A percentile compares a stretch with the other conserved stretches of the same genome.
phyloP scores from a whole-genome alignment of 2,797 vertebrate genomes.

The Gymnocypris eckloni region DNA sequence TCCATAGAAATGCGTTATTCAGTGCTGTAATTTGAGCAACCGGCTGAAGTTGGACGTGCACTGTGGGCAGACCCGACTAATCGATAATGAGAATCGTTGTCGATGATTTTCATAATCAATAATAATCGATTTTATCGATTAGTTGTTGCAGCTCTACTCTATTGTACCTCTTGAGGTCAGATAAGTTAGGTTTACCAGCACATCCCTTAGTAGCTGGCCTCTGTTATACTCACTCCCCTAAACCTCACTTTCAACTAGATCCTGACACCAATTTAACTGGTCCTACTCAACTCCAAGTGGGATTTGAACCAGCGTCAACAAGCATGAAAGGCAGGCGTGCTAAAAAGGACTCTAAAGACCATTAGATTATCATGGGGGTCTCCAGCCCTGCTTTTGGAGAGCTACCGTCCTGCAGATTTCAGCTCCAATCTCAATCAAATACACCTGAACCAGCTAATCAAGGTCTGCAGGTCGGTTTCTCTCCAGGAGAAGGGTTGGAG shows the following conservation, averaged over 20 bases:
- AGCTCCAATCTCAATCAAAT: background rate
- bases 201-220: background rate
- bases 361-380: background rate
- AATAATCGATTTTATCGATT: too few relatives aligned
- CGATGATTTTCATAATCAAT: too few relatives aligned
- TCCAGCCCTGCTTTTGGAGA: background rate
- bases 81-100: too few relatives aligned
- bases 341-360: background rate
- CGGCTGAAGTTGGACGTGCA: too few relatives aligned
- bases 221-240: background rate
- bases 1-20: too few relatives aligned
- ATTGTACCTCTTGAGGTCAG: background rate
- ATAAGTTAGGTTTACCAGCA: background rate
- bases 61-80: too few relatives aligned
- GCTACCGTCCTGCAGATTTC: background rate
- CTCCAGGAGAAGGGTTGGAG: background rate
- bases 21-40: too few relatives aligned
- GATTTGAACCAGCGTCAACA: background rate
- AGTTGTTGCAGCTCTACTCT: background rate
- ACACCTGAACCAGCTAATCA: background rate
- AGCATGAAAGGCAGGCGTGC: background rate
- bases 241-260: background rate
- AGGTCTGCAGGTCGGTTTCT: background rate
- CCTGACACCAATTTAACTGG: background rate
- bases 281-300: background rate